A percentile compares a stretch with the other conserved stretches of the same genome.
These are phyloP conservation scores for Cactoblastis cactorum DNA, from an alignment of 2,888 invertebrate species.

Conservation along the genomic window DNA sequence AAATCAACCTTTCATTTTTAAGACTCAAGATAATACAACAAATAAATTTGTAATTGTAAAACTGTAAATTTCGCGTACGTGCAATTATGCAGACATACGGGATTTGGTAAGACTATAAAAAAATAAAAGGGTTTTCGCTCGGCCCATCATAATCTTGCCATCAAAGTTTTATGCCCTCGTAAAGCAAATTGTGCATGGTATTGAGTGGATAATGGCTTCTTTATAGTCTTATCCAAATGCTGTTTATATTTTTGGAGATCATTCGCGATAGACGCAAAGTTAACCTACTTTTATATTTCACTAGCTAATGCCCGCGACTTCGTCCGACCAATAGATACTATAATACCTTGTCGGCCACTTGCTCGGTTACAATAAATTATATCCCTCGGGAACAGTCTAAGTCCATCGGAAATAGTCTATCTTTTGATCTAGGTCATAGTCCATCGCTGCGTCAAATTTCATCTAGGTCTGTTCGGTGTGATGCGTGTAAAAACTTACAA, in stretches of 20 bases:
- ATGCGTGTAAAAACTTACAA: too few species aligned
- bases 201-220: neutral
- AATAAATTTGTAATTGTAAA: conserved; percentile 23
- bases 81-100: conserved; percentile 15
- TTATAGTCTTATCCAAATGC: neutral
- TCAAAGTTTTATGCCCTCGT: conserved; percentile 11
- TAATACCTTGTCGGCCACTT: too few species aligned
- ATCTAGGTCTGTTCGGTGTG: too few species aligned
- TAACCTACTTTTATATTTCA: neutral
- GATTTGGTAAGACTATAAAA: conserved; percentile 18
- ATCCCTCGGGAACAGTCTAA: too few species aligned
- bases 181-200: conserved; percentile 7
- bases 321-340: too few species aligned
- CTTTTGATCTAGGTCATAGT: too few species aligned
- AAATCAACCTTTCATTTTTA: too few species aligned
- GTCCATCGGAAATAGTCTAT: too few species aligned
- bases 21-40: conserved; percentile 18
- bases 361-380: too few species aligned
- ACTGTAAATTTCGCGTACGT: conserved; percentile 20
- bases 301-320: too few species aligned
- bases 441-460: too few species aligned
- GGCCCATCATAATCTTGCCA: conserved; percentile 9
- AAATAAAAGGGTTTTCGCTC: conserved; percentile 16
- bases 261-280: neutral
- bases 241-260: neutral